Evolutionary conservation across 2,797 vertebrate genomes (phyloP).

Genomic region (Bovichtus diacanthus): DNA sequence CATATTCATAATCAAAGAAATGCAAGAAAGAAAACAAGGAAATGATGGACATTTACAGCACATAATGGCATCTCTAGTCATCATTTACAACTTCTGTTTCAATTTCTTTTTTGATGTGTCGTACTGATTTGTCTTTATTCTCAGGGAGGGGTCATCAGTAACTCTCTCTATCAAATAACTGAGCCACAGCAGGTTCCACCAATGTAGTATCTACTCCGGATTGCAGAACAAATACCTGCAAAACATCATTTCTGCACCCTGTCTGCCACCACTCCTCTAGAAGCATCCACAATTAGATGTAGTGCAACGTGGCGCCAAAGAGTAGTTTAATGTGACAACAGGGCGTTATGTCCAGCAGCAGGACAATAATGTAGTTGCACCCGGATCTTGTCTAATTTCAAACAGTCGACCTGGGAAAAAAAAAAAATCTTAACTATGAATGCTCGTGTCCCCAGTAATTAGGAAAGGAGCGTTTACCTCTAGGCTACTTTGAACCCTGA

Average conservation of each 20-base stretch:
- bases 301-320: slow-evolving; percentile 69
- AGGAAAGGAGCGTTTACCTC: slow-evolving; percentile 35
- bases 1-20: slow-evolving; percentile 75
- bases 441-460: slow-evolving; percentile 39
- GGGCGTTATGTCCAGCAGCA: slow-evolving; percentile 51
- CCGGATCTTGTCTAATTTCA: slow-evolving; percentile 29
- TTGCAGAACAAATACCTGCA: slow-evolving; percentile 38
- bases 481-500: slow-evolving; percentile 30
- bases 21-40: slow-evolving; percentile 74
- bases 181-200: slow-evolving; percentile 31
- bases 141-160: slow-evolving; percentile 22
- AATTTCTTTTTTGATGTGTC: slow-evolving; percentile 56
- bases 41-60: slow-evolving; percentile 82
- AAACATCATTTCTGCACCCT: slow-evolving; percentile 59
- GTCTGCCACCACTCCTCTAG: slow-evolving; percentile 52
- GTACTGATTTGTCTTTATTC: slow-evolving; percentile 71
- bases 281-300: slow-evolving; percentile 52
- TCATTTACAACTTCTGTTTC: slow-evolving; percentile 72
- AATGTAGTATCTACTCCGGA: slow-evolving; percentile 37
- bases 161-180: slow-evolving; percentile 28
- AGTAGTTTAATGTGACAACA: slow-evolving; percentile 46
- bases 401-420: too few species aligned
- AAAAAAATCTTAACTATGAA: slow-evolving; percentile 26
- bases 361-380: slow-evolving; percentile 37
- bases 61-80: slow-evolving; percentile 73